Evolutionary conservation across 2,113 vertebrate genomes (phyloP).

Genomic region (Bufo gargarizans): DNA sequence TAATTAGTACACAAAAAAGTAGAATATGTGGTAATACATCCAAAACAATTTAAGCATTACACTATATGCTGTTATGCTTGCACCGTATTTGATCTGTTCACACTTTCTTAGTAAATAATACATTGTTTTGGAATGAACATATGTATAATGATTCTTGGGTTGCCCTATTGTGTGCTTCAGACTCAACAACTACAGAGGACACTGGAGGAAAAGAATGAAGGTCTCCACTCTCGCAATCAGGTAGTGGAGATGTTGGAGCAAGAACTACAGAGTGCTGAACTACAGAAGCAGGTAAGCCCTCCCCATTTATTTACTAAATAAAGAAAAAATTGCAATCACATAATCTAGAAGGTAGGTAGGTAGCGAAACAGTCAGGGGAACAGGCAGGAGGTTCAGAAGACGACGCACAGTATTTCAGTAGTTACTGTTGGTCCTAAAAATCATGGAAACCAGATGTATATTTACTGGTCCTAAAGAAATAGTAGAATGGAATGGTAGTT

Average conservation of each 20-base stretch:
- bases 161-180: neutral
- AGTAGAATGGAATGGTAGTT: no score
- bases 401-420: no score
- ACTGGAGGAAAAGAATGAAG: constrained; percentile 83
- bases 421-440: no score
- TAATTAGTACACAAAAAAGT: no score
- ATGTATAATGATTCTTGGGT: neutral
- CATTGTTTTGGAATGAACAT: neutral
- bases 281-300: constrained; percentile 83
- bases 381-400: neutral
- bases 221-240: constrained; percentile 78
- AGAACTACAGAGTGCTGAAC: constrained; percentile 80
- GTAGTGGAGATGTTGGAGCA: constrained; percentile 87
- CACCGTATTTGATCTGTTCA: no score
- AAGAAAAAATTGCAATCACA: neutral
- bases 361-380: no score
- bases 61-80: no score
- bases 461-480: no score
- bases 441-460: no score
- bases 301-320: neutral
- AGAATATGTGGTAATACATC: no score
- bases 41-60: neutral
- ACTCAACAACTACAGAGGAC: constrained; percentile 71
- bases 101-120: no score
- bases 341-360: no score